Evolutionary conservation across 92 coral and sea anemone species (phyloP).

Genomic region (Epizoanthus stellaris): DNA sequence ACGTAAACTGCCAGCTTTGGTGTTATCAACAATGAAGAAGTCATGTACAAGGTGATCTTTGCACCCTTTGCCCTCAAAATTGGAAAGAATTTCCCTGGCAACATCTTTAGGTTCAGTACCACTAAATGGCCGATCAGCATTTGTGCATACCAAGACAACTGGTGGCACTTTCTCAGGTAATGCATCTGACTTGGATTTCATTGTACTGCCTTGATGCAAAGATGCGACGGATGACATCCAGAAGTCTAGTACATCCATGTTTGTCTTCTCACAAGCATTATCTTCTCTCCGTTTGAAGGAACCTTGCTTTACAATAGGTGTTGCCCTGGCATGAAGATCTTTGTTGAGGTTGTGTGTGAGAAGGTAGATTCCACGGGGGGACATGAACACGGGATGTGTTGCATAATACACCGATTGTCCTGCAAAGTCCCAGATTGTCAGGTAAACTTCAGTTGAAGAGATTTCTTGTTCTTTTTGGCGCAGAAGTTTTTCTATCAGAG

Average conservation of each 20-base stretch:
- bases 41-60: slow-evolving; percentile 25
- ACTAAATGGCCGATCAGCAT: slow-evolving; percentile 53
- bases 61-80: slow-evolving; percentile 15
- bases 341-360: slow-evolving; percentile 12
- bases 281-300: slow-evolving; percentile 29
- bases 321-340: slow-evolving; percentile 20
- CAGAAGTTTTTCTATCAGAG: slow-evolving; percentile 7
- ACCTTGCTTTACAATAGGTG: slow-evolving; percentile 22
- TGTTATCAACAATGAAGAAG: slow-evolving; percentile 66
- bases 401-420: slow-evolving; percentile 47
- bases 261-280: slow-evolving; percentile 13
- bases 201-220: slow-evolving; percentile 6
- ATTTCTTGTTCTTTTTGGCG: not conserved
- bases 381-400: slow-evolving; percentile 33
- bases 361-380: slow-evolving; percentile 15
- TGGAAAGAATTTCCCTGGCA: slow-evolving; percentile 35
- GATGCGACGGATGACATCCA: slow-evolving; percentile 33
- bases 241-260: slow-evolving; percentile 32
- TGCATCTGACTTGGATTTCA: not conserved
- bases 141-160: slow-evolving; percentile 67
- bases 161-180: slow-evolving; percentile 32
- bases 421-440: slow-evolving; percentile 35
- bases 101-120: slow-evolving; percentile 26
- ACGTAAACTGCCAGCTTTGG: slow-evolving; percentile 22
- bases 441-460: not conserved